Conservation (phyloP, 2,113 vertebrate species). For the Montifringilla adamsi region DNA sequence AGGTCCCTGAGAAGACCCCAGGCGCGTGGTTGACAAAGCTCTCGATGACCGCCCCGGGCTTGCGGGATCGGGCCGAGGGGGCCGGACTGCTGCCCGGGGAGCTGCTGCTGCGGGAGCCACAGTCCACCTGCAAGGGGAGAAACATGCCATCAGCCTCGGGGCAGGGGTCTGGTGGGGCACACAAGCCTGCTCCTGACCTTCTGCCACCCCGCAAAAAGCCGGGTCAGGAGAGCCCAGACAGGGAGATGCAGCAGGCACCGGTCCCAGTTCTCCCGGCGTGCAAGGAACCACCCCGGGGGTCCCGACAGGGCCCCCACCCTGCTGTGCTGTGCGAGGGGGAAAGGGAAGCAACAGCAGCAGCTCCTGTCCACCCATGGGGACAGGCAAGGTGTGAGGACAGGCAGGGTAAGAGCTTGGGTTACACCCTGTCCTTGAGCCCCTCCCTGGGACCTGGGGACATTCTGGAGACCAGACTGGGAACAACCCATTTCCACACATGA, state of each 20-base stretch:
- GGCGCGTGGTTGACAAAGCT: constrained; percentile 96
- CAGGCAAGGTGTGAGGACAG: background rate
- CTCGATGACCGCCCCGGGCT: constrained; percentile 92
- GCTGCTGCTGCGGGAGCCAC: constrained; percentile 70
- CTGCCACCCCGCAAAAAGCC: fast-evolving
- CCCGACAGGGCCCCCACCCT: fast-evolving
- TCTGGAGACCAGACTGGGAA: background rate
- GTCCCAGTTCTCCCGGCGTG: background rate
- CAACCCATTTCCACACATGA: fast-evolving
- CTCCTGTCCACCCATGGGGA: background rate
- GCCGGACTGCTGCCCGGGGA: constrained; percentile 59
- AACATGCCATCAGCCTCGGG: fast-evolving
- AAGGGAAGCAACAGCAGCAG: background rate
- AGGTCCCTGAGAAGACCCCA: constrained; percentile 95
- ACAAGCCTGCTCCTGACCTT: background rate
- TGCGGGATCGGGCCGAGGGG: constrained; percentile 81
- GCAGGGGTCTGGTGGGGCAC: fast-evolving
- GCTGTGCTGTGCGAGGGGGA: fast-evolving
- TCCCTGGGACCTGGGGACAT: background rate
- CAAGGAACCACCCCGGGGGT: background rate
- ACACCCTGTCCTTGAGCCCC: background rate
- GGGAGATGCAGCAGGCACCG: background rate
- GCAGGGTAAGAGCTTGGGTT: background rate
- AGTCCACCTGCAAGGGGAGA: constrained; percentile 75
- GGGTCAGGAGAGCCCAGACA: background rate